A percentile compares a stretch with the other conserved stretches of the same genome.
phyloP scores from a whole-genome alignment of 2,888 invertebrate genomes.

The Agrotis clavis region DNA sequence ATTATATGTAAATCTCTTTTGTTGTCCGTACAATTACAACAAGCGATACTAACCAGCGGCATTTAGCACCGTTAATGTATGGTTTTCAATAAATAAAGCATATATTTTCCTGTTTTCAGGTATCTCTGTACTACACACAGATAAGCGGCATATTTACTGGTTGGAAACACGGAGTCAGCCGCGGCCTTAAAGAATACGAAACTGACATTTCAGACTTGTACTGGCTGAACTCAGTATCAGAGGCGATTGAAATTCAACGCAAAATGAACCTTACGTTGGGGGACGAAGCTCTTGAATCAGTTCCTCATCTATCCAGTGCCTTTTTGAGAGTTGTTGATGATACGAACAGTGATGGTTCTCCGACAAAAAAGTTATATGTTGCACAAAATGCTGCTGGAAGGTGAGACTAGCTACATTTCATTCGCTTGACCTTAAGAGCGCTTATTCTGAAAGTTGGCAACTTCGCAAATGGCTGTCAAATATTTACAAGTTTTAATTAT shows the following conservation, averaged over 20 bases:
- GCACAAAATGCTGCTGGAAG: constrained; percentile 95
- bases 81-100: constrained; percentile 1
- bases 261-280: constrained; percentile 86
- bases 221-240: constrained; percentile 94
- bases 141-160: constrained; percentile 95
- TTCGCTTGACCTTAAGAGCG: not conserved
- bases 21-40: no score
- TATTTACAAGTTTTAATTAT: no score
- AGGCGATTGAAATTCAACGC: constrained; percentile 93
- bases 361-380: constrained; percentile 91
- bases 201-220: constrained; percentile 93
- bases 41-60: not conserved
- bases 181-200: constrained; percentile 92
- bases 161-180: constrained; percentile 93
- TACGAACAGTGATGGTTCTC: constrained; percentile 79
- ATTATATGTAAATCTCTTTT: no score
- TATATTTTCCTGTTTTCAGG: constrained; percentile 80
- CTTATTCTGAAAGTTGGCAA: no score
- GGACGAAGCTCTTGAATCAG: constrained; percentile 73
- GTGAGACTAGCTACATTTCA: constrained; percentile 75
- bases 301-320: constrained; percentile 91
- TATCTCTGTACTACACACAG: constrained; percentile 94
- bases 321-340: constrained; percentile 92
- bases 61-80: not conserved
- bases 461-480: no score